Evolutionary conservation across 2,797 vertebrate genomes (phyloP).

Genomic region (Periparus ater): DNA sequence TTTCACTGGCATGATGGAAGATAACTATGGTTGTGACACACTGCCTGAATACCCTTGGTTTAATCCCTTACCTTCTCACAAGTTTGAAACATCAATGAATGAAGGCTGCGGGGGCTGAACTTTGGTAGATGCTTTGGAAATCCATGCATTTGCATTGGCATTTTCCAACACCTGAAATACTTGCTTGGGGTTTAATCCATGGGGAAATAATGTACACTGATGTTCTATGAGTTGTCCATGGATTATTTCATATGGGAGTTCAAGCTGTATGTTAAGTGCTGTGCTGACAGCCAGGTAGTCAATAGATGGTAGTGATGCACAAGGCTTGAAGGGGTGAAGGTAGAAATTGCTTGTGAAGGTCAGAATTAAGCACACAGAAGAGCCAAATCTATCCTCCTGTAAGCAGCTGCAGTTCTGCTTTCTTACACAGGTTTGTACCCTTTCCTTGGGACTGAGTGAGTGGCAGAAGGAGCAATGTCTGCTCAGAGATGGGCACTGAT

Average conservation of each 20-base stretch:
- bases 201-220: not conserved
- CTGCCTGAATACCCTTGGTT: conserved; percentile 8
- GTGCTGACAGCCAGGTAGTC: not conserved
- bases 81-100: not conserved
- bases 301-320: not conserved
- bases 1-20: conserved; percentile 27
- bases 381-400: not conserved
- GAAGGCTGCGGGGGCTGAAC: not conserved
- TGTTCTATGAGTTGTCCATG: conserved; percentile 3
- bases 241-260: not conserved
- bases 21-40: conserved; percentile 9
- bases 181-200: conserved; percentile 6
- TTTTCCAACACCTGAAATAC: conserved; percentile 27
- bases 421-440: not conserved
- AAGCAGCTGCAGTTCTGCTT: not conserved
- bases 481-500: not conserved
- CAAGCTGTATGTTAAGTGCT: not conserved
- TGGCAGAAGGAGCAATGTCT: not conserved
- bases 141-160: not conserved
- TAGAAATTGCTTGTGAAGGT: not conserved
- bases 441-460: not conserved
- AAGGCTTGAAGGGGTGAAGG: not conserved
- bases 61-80: conserved; percentile 2
- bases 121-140: conserved; percentile 8
- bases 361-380: not conserved